These are phyloP conservation scores for Lytechinus pictus DNA, from an alignment of 35 echinoderm and acorn worm genomes.

Conservation along the genomic window DNA sequence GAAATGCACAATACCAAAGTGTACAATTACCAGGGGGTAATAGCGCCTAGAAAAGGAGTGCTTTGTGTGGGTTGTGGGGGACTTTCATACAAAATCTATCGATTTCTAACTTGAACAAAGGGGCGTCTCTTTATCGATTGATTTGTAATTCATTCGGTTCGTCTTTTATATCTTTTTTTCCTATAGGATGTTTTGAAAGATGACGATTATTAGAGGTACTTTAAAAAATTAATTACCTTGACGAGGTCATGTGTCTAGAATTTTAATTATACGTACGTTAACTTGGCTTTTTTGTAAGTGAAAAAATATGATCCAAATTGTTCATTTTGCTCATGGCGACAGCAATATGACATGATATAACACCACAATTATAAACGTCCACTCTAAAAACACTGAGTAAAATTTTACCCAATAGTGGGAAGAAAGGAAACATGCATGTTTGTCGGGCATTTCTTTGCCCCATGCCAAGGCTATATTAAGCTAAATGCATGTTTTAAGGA, in stretches of 20 bases:
- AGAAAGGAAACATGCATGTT: too few relatives aligned
- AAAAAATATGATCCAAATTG: not conserved
- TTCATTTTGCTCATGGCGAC: too few relatives aligned
- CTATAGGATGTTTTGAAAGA: not conserved
- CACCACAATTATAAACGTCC: too few relatives aligned
- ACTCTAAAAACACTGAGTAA: too few relatives aligned
- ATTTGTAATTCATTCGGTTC: conserved; percentile 4
- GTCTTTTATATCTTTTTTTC: not conserved
- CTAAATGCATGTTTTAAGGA: too few relatives aligned
- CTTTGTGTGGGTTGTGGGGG: not conserved
- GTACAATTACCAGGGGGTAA: not conserved
- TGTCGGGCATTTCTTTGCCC: too few relatives aligned
- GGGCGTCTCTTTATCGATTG: not conserved
- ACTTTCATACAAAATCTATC: not conserved
- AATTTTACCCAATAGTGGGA: too few relatives aligned
- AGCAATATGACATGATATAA: too few relatives aligned
- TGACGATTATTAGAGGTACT: not conserved
- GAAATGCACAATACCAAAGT: not conserved
- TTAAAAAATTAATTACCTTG: not conserved
- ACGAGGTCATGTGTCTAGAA: not conserved
- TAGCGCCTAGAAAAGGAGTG: not conserved
- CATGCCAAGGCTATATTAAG: too few relatives aligned
- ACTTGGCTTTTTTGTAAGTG: not conserved
- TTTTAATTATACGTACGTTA: not conserved
- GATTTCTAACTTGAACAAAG: not conserved